phyloP scores from a whole-genome alignment of 2,113 vertebrate species.

The Aix galericulata region DNA sequence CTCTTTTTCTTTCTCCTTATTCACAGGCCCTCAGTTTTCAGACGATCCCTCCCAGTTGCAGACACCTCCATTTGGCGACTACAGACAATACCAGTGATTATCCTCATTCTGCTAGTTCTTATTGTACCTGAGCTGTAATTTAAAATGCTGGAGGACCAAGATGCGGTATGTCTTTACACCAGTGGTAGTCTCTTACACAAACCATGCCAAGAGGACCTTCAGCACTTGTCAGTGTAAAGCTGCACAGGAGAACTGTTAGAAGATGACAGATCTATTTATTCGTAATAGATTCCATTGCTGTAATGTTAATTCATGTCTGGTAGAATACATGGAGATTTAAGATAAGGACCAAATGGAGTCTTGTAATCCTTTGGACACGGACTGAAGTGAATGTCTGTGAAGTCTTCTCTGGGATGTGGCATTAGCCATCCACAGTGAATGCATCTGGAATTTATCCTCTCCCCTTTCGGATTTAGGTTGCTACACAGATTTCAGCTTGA shows the following conservation, averaged over 20 bases:
- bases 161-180: not conserved
- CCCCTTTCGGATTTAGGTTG: not conserved
- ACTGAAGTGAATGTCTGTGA: not conserved
- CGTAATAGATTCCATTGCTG: conserved; percentile 38
- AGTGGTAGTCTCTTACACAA: not conserved
- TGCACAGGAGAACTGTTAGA: not conserved
- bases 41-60: conserved; percentile 87
- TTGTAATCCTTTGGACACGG: conserved; percentile 26
- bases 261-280: conserved; percentile 71
- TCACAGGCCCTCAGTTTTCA: conserved; percentile 84
- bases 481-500: not conserved
- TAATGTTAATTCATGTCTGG: conserved; percentile 22
- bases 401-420: not conserved
- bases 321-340: conserved; percentile 44
- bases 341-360: conserved; percentile 21
- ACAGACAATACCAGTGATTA: conserved; percentile 89
- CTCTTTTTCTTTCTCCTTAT: not conserved
- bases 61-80: conserved; percentile 85
- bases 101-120: not conserved
- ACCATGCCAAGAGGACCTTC: not conserved
- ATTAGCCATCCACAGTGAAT: not conserved
- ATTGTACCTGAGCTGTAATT: not conserved
- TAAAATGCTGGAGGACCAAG: not conserved
- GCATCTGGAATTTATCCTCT: not conserved
- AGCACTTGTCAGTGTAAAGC: conserved; percentile 26